Percentiles rank a stretch among this genome's conserved stretches.
Evolutionary conservation across 2,113 vertebrate species (phyloP).

Genomic region (Phaethornis superciliosus): DNA sequence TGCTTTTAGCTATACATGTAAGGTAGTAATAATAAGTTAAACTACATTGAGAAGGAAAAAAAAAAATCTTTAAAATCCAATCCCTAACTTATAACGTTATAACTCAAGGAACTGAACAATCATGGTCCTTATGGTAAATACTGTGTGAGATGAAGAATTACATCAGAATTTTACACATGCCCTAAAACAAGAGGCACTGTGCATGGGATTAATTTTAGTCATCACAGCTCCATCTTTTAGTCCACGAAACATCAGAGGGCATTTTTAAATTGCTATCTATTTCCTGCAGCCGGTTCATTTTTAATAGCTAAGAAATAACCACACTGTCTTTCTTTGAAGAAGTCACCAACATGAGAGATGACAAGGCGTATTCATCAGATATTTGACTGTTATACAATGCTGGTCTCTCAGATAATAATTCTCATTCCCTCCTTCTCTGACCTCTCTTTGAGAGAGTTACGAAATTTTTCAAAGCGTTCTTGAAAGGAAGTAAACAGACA

Average conservation of each 20-base stretch:
- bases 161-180: neutral
- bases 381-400: neutral
- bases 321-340: neutral
- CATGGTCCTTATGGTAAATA: neutral
- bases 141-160: neutral
- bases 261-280: constrained; percentile 28
- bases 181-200: neutral
- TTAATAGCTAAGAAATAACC: neutral
- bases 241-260: constrained; percentile 31
- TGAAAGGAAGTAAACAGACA: neutral
- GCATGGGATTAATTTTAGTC: neutral
- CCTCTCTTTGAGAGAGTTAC: neutral
- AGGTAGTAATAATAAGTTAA: neutral
- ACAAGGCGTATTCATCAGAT: neutral
- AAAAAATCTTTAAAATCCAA: neutral
- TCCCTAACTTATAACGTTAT: neutral
- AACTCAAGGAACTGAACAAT: neutral
- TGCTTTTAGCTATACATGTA: neutral
- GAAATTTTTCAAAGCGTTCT: neutral
- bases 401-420: neutral
- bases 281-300: neutral
- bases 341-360: neutral
- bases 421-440: neutral
- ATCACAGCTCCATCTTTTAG: neutral
- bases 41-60: neutral